Evolutionary conservation across 2,113 vertebrate genomes (phyloP).

Genomic region (Tyto alba): DNA sequence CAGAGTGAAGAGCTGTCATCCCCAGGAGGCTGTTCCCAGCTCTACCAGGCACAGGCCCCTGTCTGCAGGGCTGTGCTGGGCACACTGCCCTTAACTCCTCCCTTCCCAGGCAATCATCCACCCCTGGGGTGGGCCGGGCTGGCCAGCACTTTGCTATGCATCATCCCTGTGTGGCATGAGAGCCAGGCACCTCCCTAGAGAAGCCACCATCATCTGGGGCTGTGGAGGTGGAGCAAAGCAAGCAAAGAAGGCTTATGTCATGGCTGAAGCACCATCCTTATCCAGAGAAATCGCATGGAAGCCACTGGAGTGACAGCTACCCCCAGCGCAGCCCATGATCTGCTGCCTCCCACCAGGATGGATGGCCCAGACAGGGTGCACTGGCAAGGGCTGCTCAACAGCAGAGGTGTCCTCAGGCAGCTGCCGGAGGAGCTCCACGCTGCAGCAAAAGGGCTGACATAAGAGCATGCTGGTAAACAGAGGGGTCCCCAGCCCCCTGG

Average conservation of each 20-base stretch:
- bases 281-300: background rate
- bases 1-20: background rate
- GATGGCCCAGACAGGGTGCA: background rate
- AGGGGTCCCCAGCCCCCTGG: background rate
- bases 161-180: background rate
- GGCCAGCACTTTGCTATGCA: background rate
- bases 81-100: background rate
- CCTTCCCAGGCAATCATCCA: background rate
- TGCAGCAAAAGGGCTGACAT: accelerated
- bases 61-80: background rate
- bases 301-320: background rate
- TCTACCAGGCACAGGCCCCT: background rate
- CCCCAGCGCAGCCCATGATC: background rate
- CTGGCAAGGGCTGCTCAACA: background rate
- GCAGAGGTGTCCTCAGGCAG: background rate
- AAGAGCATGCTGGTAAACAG: background rate
- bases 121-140: background rate
- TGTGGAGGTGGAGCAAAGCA: background rate
- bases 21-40: background rate
- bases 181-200: background rate
- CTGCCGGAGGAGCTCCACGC: background rate
- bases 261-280: background rate
- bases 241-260: background rate
- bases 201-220: background rate
- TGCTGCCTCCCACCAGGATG: background rate